Evolutionary conservation across 2,888 invertebrate genomes (phyloP).

Genomic region (Disparrhopalites patrizii): DNA sequence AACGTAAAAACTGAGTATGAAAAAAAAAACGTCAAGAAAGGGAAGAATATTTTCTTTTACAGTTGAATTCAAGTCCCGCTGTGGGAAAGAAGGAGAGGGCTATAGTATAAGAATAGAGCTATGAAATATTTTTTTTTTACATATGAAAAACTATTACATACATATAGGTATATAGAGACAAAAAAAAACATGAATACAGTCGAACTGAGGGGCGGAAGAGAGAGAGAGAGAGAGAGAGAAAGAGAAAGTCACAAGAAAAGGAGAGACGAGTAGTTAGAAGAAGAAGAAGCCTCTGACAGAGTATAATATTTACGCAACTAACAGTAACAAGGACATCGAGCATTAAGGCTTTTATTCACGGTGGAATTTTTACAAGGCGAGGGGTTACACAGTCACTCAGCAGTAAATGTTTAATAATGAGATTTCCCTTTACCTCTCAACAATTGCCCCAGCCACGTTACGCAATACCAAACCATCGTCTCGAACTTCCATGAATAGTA

Average conservation of each 20-base stretch:
- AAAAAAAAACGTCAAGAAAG: background rate
- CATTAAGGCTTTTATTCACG: background rate
- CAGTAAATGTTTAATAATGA: background rate
- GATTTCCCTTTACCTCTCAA: conserved; percentile 56
- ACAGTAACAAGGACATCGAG: background rate
- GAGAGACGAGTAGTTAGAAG: background rate
- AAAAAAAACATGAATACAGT: too few relatives aligned
- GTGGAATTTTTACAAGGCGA: background rate
- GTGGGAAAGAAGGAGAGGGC: background rate
- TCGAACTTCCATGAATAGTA: conserved; percentile 88
- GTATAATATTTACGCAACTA: background rate
- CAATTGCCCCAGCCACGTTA: conserved; percentile 77
- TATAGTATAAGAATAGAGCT: too few relatives aligned
- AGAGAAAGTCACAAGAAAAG: background rate
- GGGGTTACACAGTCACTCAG: background rate
- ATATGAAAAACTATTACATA: too few relatives aligned
- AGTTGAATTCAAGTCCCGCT: background rate
- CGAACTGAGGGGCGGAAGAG: too few relatives aligned
- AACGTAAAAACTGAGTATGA: background rate
- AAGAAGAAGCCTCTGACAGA: background rate
- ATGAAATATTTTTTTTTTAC: too few relatives aligned
- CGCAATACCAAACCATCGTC: conserved; percentile 89
- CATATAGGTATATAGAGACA: too few relatives aligned
- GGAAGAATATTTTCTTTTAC: too few relatives aligned
- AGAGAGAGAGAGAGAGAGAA: too few relatives aligned